Evolutionary conservation across 2,797 vertebrate species (phyloP), one percentile per base, ranked within the genome.

Genomic region (Anguilla obscura): DNA sequence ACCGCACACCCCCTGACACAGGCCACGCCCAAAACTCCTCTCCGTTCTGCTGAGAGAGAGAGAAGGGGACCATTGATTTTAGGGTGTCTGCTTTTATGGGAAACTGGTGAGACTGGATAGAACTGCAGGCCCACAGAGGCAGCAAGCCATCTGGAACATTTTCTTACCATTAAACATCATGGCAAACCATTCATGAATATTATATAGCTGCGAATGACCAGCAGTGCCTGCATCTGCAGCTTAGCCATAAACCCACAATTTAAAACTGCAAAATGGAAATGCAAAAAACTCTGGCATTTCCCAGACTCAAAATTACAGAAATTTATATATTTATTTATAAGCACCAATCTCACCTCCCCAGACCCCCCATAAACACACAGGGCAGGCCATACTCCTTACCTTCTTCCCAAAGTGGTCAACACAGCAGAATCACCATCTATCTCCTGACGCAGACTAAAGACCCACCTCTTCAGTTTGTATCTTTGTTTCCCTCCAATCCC

Each of bases 31-130:
- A 18, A 27, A n/a, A 5, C 56, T 24, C 40, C 24, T 24, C 18
- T 9, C 21, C 58, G 24, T 5, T 45, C 71, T 24, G 30, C 89
- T 89, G 88, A 84, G 63, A 48, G 27, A 86, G 79, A 88, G 60
- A 69, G 63, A 71, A 63, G 83, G 74, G 27, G 79, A 87, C 58
- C 1, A 76, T 54, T 63, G 21, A 87, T 83, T 88, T 71, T 21
- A 82, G 7, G 58, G 40, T 45, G 18, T 40, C 16, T 40, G 74
- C 18, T 58, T 79, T 40, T 18, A 12, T 12, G 69, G 30, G 6
- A 74, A 79, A 40, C 4, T 21, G 16, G 12, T 5, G 3, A 21
- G 21, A 69, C 4, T 69, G 63, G 74, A 79, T 45, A 5, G 33
- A 79, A 79, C 33, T 16, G 5, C 74, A 40, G 33, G 30, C 33